These are phyloP conservation scores for Rhynchomys soricoides DNA, from an alignment of 2,113 vertebrate genomes.

Conservation along the genomic window DNA sequence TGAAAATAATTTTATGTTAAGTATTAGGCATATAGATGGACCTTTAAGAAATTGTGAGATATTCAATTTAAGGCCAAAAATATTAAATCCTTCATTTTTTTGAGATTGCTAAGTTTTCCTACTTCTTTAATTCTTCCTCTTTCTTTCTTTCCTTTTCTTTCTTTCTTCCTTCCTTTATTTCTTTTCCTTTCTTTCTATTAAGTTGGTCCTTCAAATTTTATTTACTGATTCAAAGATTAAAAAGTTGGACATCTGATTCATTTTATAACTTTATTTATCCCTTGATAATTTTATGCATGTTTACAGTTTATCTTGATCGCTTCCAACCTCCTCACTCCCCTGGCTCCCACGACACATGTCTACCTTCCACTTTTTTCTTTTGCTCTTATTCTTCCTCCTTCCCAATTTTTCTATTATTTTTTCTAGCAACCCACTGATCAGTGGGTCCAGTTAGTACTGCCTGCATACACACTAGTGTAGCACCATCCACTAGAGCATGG, in stretches of 20 bases:
- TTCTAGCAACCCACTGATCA: not conserved
- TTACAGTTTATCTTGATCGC: not conserved
- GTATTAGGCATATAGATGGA: not conserved
- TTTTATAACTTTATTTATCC: not conserved
- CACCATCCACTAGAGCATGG: not conserved
- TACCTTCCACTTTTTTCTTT: not conserved
- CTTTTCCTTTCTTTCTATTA: not conserved
- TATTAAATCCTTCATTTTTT: not conserved
- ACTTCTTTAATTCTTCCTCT: not conserved
- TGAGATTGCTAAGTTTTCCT: slow-evolving; percentile 31
- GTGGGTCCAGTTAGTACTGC: not conserved
- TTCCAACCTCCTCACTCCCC: not conserved
- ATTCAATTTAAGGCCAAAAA: slow-evolving; percentile 20
- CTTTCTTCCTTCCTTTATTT: not conserved
- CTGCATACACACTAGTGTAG: not conserved
- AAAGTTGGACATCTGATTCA: not conserved
- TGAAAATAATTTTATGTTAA: slow-evolving; percentile 45
- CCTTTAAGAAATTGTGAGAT: not conserved
- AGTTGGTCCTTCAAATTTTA: not conserved
- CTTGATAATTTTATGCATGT: not conserved
- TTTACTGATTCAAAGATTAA: slow-evolving; percentile 34
- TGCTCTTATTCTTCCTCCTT: not conserved
- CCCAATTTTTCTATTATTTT: not conserved
- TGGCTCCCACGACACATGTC: rapidly evolving
- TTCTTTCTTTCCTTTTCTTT: not conserved